These are phyloP conservation scores for Suillia variegata DNA, from an alignment of 2,888 invertebrate species.

Conservation along the genomic window DNA sequence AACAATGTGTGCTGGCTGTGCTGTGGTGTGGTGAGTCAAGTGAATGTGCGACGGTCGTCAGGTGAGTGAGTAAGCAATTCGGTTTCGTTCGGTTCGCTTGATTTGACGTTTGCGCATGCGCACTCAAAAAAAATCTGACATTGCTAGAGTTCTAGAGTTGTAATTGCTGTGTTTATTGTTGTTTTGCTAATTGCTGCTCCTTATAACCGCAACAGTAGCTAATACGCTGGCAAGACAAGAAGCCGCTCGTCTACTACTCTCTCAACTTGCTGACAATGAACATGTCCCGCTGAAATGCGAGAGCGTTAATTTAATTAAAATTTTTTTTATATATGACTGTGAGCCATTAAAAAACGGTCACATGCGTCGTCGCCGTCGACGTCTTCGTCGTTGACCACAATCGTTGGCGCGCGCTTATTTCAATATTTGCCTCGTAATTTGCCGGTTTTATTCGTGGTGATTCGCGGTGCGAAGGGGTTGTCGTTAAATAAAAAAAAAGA, in stretches of 20 bases:
- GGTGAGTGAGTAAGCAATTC: neutral
- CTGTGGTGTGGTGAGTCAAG: neutral
- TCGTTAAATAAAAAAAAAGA: no score
- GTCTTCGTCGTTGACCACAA: neutral
- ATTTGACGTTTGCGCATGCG: slow-evolving; percentile 4
- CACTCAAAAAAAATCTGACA: no score
- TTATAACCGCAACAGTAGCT: neutral
- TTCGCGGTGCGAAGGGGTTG: neutral
- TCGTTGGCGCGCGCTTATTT: neutral
- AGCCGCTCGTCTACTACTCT: no score
- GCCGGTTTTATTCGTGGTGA: no score
- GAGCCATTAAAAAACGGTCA: neutral
- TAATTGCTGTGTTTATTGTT: neutral
- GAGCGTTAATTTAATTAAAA: neutral
- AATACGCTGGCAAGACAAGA: neutral
- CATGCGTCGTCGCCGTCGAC: neutral
- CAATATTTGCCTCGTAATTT: neutral
- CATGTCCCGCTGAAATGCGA: neutral
- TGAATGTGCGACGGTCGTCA: neutral
- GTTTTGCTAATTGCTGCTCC: neutral
- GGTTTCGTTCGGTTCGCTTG: neutral
- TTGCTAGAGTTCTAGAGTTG: neutral
- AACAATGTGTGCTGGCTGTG: no score
- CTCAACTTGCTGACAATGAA: slow-evolving; percentile 3
- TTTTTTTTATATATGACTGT: neutral